Conservation (phyloP, 2,113 vertebrate genomes). For the Probosciger aterrimus region DNA sequence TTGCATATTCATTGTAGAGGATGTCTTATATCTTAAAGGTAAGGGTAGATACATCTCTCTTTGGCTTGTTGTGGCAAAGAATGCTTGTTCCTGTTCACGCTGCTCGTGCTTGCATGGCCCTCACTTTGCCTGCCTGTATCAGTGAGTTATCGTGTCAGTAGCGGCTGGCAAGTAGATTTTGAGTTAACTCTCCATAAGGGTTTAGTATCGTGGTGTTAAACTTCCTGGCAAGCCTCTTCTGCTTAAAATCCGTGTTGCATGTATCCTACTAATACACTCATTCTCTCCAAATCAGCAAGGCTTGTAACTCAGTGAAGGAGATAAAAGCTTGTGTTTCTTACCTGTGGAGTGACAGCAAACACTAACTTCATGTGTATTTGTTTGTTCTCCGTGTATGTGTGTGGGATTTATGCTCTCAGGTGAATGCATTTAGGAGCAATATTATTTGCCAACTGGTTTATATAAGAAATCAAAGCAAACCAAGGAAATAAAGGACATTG, state of each 20-base stretch:
- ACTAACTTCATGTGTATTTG: constrained; percentile 13
- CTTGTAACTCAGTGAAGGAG: not conserved
- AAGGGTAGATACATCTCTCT: constrained; percentile 85
- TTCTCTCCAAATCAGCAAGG: constrained; percentile 28
- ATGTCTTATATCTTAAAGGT: constrained; percentile 99
- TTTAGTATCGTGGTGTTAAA: not conserved
- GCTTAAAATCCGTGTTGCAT: not conserved
- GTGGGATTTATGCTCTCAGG: not conserved
- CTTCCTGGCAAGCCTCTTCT: not conserved
- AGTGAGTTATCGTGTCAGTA: not conserved
- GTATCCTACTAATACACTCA: constrained; percentile 42
- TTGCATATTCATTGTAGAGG: constrained; percentile 94
- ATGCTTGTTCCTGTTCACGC: constrained; percentile 61
- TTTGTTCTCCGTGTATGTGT: not conserved
- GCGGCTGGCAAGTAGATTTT: constrained; percentile 38
- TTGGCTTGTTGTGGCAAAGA: constrained; percentile 66
- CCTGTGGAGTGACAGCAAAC: not conserved
- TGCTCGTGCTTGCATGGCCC: constrained; percentile 53
- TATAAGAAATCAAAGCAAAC: not conserved
- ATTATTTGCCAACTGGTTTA: not conserved
- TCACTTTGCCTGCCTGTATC: constrained; percentile 45
- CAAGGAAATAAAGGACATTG: not conserved
- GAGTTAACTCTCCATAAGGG: constrained; percentile 1
- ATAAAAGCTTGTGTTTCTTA: constrained; percentile 4
- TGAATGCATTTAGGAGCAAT: not conserved